phyloP scores from a whole-genome alignment of 1,140 invertebrate species.

The Cephus cinctus region DNA sequence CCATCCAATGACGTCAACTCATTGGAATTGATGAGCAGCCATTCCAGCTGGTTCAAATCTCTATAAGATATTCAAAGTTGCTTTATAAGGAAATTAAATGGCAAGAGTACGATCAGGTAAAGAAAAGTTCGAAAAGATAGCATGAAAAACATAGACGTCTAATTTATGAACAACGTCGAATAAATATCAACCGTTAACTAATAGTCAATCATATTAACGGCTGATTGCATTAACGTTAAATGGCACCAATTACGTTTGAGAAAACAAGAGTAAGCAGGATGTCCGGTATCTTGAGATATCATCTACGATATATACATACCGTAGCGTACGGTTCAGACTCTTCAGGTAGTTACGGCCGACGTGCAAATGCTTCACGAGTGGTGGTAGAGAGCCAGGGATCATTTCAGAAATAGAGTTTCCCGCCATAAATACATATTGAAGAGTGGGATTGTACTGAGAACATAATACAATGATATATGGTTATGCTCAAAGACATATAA shows the following conservation, averaged over 20 bases:
- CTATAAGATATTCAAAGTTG: no score
- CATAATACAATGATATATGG: no score
- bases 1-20: conserved; percentile 70
- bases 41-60: conserved; percentile 69
- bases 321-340: conserved; percentile 71
- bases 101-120: no score
- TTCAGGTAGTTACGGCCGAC: conserved; percentile 70
- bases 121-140: no score
- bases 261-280: conserved; percentile 14
- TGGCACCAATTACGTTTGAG: not conserved
- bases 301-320: conserved; percentile 38
- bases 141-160: no score
- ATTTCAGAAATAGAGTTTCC: conserved; percentile 70
- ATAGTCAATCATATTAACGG: not conserved
- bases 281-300: conserved; percentile 2
- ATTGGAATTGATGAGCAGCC: conserved; percentile 77
- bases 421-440: conserved; percentile 69
- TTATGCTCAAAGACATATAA: no score
- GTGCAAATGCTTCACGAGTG: conserved; percentile 66
- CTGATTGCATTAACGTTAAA: not conserved
- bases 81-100: no score
- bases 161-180: no score
- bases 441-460: conserved; percentile 65
- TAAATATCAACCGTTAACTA: no score
- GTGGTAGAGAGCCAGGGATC: conserved; percentile 65